phyloP scores from a whole-genome alignment of 2,113 vertebrate genomes.

The Brachypteracias leptosomus region DNA sequence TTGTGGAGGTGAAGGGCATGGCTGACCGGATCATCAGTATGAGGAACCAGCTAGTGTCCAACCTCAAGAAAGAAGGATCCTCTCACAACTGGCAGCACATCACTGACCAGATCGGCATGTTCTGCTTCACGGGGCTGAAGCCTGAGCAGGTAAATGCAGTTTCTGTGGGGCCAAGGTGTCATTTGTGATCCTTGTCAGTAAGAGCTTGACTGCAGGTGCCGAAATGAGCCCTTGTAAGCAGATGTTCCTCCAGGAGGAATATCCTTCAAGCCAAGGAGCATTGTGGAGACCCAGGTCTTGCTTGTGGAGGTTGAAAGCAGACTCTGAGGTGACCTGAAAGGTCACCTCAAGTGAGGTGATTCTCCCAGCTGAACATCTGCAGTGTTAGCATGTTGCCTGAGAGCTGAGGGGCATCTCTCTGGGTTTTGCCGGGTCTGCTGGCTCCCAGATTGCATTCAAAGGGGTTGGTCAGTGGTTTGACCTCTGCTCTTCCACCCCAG shows the following conservation, averaged over 20 bases:
- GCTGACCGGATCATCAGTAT: slow-evolving; percentile 95
- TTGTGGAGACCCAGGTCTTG: rapidly evolving
- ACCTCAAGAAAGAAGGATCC: slow-evolving; percentile 94
- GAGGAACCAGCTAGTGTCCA: slow-evolving; percentile 89
- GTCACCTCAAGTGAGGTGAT: not conserved
- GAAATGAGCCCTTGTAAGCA: not conserved
- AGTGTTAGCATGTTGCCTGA: not conserved
- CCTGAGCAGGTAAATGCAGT: slow-evolving; percentile 84
- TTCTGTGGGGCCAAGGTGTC: not conserved
- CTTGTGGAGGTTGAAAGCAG: not conserved
- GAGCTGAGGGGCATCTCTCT: not conserved
- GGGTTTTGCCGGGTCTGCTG: not conserved
- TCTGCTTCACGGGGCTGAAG: slow-evolving; percentile 97
- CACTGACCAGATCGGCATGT: slow-evolving; percentile 98
- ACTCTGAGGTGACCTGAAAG: not conserved
- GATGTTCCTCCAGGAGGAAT: not conserved
- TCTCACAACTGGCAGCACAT: slow-evolving; percentile 95
- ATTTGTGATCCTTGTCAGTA: rapidly evolving
- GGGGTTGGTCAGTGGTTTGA: not conserved
- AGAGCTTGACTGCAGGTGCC: not conserved
- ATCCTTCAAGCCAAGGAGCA: not conserved
- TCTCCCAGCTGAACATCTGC: not conserved
- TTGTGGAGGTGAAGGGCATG: slow-evolving; percentile 93
- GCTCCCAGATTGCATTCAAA: not conserved
- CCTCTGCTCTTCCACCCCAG: slow-evolving; percentile 65